Evolutionary conservation across 2,888 invertebrate genomes (phyloP).

Genomic region (Amiota communis): DNA sequence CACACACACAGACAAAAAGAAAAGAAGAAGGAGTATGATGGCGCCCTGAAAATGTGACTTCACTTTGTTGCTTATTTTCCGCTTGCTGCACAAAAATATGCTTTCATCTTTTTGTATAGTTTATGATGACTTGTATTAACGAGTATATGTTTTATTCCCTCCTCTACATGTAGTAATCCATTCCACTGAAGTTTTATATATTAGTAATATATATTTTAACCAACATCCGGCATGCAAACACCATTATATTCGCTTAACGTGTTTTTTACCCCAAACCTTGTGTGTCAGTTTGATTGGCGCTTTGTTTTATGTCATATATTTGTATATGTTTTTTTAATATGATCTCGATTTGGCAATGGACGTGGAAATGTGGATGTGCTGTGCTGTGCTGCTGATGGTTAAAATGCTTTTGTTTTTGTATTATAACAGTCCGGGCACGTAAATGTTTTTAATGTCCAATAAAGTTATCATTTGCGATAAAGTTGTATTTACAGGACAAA

Average conservation of each 20-base stretch:
- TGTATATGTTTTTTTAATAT: conserved; percentile 57
- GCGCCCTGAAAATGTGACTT: too few species aligned
- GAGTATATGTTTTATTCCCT: conserved; percentile 55
- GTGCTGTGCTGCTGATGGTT: too few species aligned
- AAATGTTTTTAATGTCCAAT: conserved; percentile 62
- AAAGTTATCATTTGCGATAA: conserved; percentile 57
- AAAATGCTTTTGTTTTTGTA: background rate
- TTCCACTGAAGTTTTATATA: background rate
- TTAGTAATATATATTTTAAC: background rate
- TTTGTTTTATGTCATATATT: conserved; percentile 26
- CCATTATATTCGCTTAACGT: background rate
- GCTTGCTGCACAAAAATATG: background rate
- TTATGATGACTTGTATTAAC: conserved; percentile 58
- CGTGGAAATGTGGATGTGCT: background rate
- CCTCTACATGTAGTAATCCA: conserved; percentile 25
- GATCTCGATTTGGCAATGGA: conserved; percentile 12
- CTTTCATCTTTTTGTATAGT: conserved; percentile 39
- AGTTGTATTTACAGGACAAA: conserved; percentile 30
- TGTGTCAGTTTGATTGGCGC: conserved; percentile 22
- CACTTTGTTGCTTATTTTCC: conserved; percentile 31
- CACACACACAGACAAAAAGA: too few species aligned
- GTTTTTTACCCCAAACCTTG: background rate
- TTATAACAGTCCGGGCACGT: conserved; percentile 34
- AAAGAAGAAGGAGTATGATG: too few species aligned
- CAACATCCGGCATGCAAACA: background rate